Evolutionary conservation across 2,888 invertebrate species (phyloP).

Genomic region (Leptopterna dolabrata): DNA sequence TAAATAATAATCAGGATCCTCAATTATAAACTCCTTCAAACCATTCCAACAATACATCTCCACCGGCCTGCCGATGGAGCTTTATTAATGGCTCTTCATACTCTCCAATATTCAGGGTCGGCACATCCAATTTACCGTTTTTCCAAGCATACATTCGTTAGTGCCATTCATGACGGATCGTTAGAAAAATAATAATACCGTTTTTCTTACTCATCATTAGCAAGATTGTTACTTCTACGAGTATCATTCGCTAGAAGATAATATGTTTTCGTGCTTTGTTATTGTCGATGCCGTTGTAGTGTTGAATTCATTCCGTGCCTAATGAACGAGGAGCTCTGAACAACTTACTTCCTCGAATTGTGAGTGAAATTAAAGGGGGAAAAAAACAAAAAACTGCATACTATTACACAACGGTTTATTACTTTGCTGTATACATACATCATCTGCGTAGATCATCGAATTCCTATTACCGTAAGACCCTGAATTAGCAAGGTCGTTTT

Average conservation of each 20-base stretch:
- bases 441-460: too few relatives aligned
- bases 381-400: too few relatives aligned
- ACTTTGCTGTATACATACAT: too few relatives aligned
- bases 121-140: slow-evolving; percentile 44
- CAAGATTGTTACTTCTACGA: not conserved
- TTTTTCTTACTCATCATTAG: not conserved
- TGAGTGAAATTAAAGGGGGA: too few relatives aligned
- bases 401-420: too few relatives aligned
- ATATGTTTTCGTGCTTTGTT: not conserved
- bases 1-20: not conserved
- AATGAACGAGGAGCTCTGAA: too few relatives aligned
- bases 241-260: too few relatives aligned
- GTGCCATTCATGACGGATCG: not conserved
- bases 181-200: not conserved
- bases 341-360: too few relatives aligned
- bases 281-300: not conserved
- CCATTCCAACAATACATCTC: not conserved
- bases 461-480: too few relatives aligned
- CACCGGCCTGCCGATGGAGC: not conserved
- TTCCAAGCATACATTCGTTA: slow-evolving; percentile 40
- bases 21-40: slow-evolving; percentile 38
- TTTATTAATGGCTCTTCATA: slow-evolving; percentile 30
- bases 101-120: slow-evolving; percentile 46
- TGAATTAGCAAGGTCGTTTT: too few relatives aligned
- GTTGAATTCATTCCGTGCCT: too few relatives aligned